These are phyloP conservation scores for Anomalospiza imberbis DNA, from an alignment of 2,797 vertebrate species.

Conservation along the genomic window DNA sequence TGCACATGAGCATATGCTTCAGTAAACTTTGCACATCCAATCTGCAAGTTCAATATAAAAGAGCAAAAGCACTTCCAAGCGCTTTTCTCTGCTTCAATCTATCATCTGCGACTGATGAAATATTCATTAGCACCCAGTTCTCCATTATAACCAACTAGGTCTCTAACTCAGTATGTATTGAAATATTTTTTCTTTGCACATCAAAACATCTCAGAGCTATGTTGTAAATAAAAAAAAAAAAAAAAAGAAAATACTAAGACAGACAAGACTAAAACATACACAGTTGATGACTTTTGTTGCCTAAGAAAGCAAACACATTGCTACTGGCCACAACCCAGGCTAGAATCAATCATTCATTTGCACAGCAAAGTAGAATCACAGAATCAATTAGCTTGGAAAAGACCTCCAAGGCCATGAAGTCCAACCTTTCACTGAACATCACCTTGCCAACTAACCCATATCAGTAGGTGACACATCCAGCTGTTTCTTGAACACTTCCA, in stretches of 20 bases:
- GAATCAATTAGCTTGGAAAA: background rate
- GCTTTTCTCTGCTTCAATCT: constrained; percentile 1
- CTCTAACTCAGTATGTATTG: background rate
- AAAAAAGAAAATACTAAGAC: background rate
- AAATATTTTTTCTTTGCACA: background rate
- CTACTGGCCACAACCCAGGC: background rate
- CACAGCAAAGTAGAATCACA: background rate
- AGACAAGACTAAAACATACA: background rate
- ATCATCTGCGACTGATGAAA: constrained; percentile 4
- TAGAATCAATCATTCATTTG: background rate
- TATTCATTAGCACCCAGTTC: background rate
- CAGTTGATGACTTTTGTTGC: background rate
- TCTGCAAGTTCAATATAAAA: background rate
- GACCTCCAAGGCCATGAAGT: background rate
- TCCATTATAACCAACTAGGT: background rate
- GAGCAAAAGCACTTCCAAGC: background rate
- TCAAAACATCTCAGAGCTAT: background rate
- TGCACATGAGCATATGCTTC: background rate
- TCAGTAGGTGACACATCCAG: background rate
- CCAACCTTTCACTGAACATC: background rate
- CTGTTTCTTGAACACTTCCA: background rate
- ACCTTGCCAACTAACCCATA: background rate
- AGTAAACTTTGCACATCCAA: background rate
- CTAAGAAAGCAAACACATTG: background rate
- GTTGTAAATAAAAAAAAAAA: background rate